Evolutionary conservation across 2,888 invertebrate genomes (phyloP).

Genomic region (Meganola albula): DNA sequence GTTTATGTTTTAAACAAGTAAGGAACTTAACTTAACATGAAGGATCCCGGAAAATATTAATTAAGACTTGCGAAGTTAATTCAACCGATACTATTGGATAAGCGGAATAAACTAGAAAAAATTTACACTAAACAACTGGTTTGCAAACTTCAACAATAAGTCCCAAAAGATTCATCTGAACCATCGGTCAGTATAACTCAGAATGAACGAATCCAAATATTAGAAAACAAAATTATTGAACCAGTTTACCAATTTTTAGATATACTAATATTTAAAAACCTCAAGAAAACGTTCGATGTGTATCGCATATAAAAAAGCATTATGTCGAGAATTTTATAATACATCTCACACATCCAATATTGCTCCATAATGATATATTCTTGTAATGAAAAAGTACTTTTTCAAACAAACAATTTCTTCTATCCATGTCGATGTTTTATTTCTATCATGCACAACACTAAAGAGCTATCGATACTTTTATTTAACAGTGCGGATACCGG

Average conservation of each 20-base stretch:
- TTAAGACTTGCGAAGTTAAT: constrained; percentile 1
- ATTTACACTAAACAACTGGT: neutral
- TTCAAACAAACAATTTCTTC: too few relatives aligned
- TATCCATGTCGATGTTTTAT: neutral
- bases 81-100: constrained; percentile 1
- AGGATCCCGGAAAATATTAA: constrained; percentile 3
- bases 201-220: neutral
- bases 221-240: neutral
- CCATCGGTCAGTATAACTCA: neutral
- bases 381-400: too few relatives aligned
- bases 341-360: too few relatives aligned
- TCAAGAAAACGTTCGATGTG: too few relatives aligned
- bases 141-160: neutral
- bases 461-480: constrained; percentile 1
- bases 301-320: too few relatives aligned
- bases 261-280: neutral
- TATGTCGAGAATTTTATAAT: too few relatives aligned
- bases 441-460: constrained; percentile 1
- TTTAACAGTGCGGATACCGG: constrained; percentile 1
- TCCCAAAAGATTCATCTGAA: neutral
- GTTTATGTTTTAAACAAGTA: constrained; percentile 1
- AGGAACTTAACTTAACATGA: constrained; percentile 5
- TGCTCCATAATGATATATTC: too few relatives aligned
- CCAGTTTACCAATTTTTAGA: neutral
- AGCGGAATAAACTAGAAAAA: constrained; percentile 1